These are phyloP conservation scores for Drosophila subobscura DNA, from an alignment of 1,140 invertebrate species.

Conservation along the genomic window DNA sequence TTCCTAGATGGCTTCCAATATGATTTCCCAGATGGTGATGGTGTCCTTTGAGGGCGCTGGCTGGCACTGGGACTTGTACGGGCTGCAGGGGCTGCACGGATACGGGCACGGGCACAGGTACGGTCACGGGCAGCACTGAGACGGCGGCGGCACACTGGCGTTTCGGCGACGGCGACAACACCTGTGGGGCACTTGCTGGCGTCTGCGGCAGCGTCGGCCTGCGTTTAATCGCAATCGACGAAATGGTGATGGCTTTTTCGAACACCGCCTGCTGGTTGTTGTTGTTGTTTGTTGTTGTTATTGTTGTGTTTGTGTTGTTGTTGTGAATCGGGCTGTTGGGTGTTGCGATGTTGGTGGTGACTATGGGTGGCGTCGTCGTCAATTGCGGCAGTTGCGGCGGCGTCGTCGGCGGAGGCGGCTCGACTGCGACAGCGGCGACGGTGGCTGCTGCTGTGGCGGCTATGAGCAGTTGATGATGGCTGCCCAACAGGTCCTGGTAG, in stretches of 20 bases:
- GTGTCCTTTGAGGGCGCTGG: slow-evolving; percentile 50
- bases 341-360: slow-evolving; percentile 14
- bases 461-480: slow-evolving; percentile 77
- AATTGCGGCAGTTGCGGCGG: slow-evolving; percentile 65
- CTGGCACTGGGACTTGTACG: slow-evolving; percentile 50
- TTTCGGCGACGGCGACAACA: slow-evolving; percentile 84
- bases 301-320: slow-evolving; percentile 18
- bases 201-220: slow-evolving; percentile 84
- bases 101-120: slow-evolving; percentile 47
- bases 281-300: slow-evolving; percentile 33
- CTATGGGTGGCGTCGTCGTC: slow-evolving; percentile 52
- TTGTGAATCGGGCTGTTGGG: slow-evolving; percentile 21
- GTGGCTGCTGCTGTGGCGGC: slow-evolving; percentile 48
- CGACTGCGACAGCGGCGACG: slow-evolving; percentile 49
- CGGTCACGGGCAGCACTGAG: slow-evolving; percentile 75
- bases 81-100: slow-evolving; percentile 67
- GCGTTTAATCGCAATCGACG: slow-evolving; percentile 84
- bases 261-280: slow-evolving; percentile 74
- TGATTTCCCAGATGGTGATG: slow-evolving; percentile 22
- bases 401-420: slow-evolving; percentile 44
- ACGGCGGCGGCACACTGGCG: slow-evolving; percentile 83
- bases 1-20: no score
- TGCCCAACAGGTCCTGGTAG: slow-evolving; percentile 77
- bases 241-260: slow-evolving; percentile 84
- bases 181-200: slow-evolving; percentile 84